Evolutionary conservation across 2,888 invertebrate species (phyloP), one percentile per base, ranked within the genome.

Genomic region (Malacosoma neustria): DNA sequence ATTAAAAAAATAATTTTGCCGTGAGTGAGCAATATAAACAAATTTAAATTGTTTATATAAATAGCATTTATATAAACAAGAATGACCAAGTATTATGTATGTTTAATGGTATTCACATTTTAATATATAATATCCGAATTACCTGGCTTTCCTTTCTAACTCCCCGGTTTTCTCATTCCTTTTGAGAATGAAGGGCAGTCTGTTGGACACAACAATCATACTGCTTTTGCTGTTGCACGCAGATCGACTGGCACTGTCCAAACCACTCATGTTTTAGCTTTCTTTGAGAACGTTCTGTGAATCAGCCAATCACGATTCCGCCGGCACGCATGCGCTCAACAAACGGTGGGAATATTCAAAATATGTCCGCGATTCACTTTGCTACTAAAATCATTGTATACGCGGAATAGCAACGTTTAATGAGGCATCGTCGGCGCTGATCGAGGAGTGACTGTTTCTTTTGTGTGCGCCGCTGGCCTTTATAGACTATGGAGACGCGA

Each of bases 181-280:
- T 65, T 89, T 91, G 44, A 96, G 85, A 46, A 96, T 93, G 80
- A 96, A 96, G 4, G 96, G 96, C 67, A 96, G 85, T 52, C 96
- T 88, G 81, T 96, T 96, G 49, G 96, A 96, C 42, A 96, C 95
- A 52, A 96, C 96, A 61, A 96, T 95, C 89, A 96, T 91, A 66
- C 92, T 93, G 53, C 91, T 92, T 57, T 89, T 90, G 62, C 87
- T 87, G 55, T 82, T 85, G 61, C 85, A 85, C 67, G 69, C 54
- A n/a, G 71, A 51, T 43, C 82, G 79, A 72, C 73, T 72, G 62
- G 54, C 66, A 64, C 66, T 59, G 41, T 50, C 49, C 41, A 48
- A 58, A 56, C 53, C 74, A 75, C 73, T 81, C 85, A 82, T 84
- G 56, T 69, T 73, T 54, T 46, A 50, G 51, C 48, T 59, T 61